A percentile compares a stretch with the other conserved stretches of the same genome.
phyloP scores from a whole-genome alignment of 2,113 vertebrate genomes.

The Vulpes vulpes region DNA sequence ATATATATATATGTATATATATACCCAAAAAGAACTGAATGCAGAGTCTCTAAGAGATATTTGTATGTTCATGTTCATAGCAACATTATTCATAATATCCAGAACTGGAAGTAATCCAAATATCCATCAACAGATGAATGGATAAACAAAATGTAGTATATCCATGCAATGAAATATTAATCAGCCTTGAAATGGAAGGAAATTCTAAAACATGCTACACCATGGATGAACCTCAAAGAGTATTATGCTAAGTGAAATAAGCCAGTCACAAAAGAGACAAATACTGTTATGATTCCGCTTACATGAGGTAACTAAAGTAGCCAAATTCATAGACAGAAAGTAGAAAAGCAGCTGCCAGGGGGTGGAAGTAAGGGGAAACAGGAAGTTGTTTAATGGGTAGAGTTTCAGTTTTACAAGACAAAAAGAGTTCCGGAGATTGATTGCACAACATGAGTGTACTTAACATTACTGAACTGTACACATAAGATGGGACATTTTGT shows the following conservation, averaged over 20 bases:
- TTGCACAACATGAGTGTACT: background rate
- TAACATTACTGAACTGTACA: background rate
- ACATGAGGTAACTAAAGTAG: background rate
- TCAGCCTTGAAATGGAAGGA: constrained; percentile 21
- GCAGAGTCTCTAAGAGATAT: background rate
- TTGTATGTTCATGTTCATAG: background rate
- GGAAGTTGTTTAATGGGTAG: background rate
- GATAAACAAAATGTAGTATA: constrained; percentile 1
- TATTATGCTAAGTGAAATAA: background rate
- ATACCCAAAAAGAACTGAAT: constrained; percentile 18
- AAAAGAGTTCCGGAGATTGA: background rate
- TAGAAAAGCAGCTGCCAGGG: background rate
- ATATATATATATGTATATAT: no score
- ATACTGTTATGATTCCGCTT: background rate
- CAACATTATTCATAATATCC: background rate
- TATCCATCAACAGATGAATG: background rate
- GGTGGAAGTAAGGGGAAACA: background rate
- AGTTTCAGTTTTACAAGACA: background rate
- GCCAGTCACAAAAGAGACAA: background rate
- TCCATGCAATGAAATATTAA: background rate
- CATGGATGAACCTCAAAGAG: background rate
- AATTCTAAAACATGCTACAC: constrained; percentile 24
- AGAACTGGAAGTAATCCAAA: background rate
- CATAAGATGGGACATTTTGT: background rate
- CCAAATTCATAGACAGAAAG: background rate